phyloP scores from a whole-genome alignment of 2,797 vertebrate species.

The Paedocypris micromegethes region DNA sequence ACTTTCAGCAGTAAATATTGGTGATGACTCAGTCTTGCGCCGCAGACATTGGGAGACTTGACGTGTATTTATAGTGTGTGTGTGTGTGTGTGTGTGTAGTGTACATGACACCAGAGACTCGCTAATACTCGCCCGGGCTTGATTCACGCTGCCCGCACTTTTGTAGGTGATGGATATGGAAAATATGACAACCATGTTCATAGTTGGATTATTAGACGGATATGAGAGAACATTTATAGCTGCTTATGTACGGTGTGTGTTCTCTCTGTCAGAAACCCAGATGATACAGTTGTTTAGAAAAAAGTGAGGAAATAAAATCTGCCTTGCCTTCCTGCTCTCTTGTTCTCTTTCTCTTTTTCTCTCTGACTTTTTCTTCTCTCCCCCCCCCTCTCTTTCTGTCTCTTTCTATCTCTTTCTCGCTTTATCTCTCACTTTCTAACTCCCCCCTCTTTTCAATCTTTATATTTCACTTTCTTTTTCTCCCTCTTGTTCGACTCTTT shows the following conservation, averaged over 20 bases:
- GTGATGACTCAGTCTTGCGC: too few relatives aligned
- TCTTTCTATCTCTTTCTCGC: background rate
- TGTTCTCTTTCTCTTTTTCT: background rate
- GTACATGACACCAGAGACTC: conserved; percentile 58
- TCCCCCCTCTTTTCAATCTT: too few relatives aligned
- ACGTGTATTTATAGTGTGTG: background rate
- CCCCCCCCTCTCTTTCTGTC: background rate
- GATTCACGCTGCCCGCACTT: conserved; percentile 49
- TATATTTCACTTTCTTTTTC: too few relatives aligned
- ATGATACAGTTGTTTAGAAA: conserved; percentile 20
- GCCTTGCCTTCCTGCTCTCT: background rate
- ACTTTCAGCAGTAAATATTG: too few relatives aligned
- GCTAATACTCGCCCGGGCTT: conserved; percentile 54
- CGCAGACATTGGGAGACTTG: too few relatives aligned
- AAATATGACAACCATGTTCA: too few relatives aligned
- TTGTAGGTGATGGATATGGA: too few relatives aligned
- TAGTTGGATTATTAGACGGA: too few relatives aligned
- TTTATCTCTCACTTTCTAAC: conserved; percentile 19
- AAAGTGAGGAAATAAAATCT: background rate
- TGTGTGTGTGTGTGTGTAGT: conserved; percentile 10
- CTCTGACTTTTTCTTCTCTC: background rate
- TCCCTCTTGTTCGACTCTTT: too few relatives aligned
- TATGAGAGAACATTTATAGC: too few relatives aligned
- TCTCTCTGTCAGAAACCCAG: conserved; percentile 11
- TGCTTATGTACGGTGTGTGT: conserved; percentile 2